phyloP scores from a whole-genome alignment of 2,113 vertebrate genomes.

The Porphyrio hochstetteri region DNA sequence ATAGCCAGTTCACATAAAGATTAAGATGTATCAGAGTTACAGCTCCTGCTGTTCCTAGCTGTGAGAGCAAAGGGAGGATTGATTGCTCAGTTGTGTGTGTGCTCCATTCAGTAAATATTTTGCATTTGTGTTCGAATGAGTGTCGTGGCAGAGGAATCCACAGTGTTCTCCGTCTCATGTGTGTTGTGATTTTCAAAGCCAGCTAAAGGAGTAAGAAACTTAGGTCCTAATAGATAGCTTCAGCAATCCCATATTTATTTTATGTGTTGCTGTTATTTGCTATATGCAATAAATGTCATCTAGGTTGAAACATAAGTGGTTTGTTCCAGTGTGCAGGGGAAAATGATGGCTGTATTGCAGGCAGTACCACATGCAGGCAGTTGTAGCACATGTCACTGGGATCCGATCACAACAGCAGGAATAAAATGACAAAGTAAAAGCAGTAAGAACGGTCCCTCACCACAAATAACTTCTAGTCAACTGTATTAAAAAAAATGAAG shows the following conservation, averaged over 20 bases:
- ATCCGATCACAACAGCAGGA: constrained; percentile 11
- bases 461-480: constrained; percentile 32
- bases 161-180: background rate
- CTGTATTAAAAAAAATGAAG: background rate
- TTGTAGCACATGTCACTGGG: background rate
- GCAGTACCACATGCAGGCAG: background rate
- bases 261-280: constrained; percentile 10
- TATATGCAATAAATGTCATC: constrained; percentile 12
- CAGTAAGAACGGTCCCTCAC: background rate
- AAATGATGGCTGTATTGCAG: constrained; percentile 4
- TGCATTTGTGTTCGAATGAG: background rate
- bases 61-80: background rate
- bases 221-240: background rate
- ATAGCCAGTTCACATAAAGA: background rate
- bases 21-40: background rate
- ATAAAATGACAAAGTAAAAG: constrained; percentile 29
- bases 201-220: background rate
- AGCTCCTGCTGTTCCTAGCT: background rate
- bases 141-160: background rate
- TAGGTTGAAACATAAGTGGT: background rate
- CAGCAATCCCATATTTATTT: constrained; percentile 12
- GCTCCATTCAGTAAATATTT: background rate
- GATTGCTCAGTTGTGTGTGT: background rate
- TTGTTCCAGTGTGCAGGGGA: background rate
- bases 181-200: constrained; percentile 7